Evolutionary conservation across 2,797 vertebrate genomes (phyloP), one percentile per base, ranked within the genome.

Genomic region (Pseudomugil gertrudae): DNA sequence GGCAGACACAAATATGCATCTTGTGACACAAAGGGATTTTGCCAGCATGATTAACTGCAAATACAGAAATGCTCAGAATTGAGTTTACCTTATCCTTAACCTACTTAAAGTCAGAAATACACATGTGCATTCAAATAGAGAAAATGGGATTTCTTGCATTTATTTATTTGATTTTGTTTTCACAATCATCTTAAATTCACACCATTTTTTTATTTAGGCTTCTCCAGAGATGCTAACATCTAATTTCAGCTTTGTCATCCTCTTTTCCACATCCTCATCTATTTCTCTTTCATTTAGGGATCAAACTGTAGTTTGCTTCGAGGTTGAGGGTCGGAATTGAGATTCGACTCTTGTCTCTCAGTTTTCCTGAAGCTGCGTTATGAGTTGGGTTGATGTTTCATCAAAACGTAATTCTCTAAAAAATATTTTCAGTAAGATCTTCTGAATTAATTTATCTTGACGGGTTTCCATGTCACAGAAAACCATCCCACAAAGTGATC

Each of bases 71-170:
- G 47, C 29, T 40, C 21, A 36, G 36, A 72, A 62, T 40, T 62
- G 27, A 58, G 23, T 19, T 23, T 38, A 58, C 36, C 30, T 40
- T 50, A 60, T 60, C 52, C 23, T 50, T 48, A 19, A 48, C 19
- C 26, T 35, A 45, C 56, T 52, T 65, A 47, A 65, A 63, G 70
- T 74, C 14, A 45, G 58, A 69, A 65, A 57, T 17, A 3, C 38
- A 54, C 19, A 29, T 29, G 14, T 52, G 26, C 15, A 52, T 29
- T 40, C 14, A 53, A 30, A 30, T 4, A 9, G n/a, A 24, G 11
- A 48, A 23, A n/a, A 0, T 48, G 47, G 24, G 47, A 48, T 48
- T 4, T 24, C 4, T 10, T 11, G 9, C 10, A 24, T 24, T 36
- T 11, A 21, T 45, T n/a, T 2, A 45, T 21, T n/a, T 19, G 10